phyloP scores from a whole-genome alignment of 2,797 vertebrate genomes.

The Rhadinocentrus ornatus region DNA sequence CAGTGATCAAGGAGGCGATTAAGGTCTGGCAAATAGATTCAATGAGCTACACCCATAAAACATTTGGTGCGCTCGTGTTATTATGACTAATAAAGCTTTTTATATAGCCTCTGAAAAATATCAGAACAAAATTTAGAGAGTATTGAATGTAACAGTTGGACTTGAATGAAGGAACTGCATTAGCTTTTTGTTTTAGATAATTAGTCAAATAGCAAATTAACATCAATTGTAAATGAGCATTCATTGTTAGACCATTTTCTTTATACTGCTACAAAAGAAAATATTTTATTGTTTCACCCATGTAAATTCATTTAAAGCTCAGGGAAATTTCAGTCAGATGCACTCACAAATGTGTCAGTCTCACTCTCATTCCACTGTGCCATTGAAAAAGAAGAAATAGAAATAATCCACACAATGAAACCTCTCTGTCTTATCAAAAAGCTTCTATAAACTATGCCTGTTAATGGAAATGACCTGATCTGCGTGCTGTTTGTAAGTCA shows the following conservation, averaged over 20 bases:
- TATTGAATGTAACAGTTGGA: slow-evolving; percentile 2
- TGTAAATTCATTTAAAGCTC: background rate
- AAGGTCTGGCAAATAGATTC: slow-evolving; percentile 28
- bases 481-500: slow-evolving; percentile 22
- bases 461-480: background rate
- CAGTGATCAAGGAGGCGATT: slow-evolving; percentile 24
- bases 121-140: slow-evolving; percentile 24
- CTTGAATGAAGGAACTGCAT: background rate
- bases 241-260: background rate
- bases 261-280: background rate
- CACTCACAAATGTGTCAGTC: background rate
- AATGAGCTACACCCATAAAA: slow-evolving; percentile 27
- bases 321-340: slow-evolving; percentile 4
- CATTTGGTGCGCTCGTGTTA: background rate
- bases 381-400: background rate
- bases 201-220: background rate
- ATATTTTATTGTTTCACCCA: background rate
- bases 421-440: background rate
- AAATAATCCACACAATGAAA: background rate
- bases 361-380: background rate
- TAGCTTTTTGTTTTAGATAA: slow-evolving; percentile 8
- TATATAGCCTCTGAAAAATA: slow-evolving; percentile 24
- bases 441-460: background rate
- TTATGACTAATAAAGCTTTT: slow-evolving; percentile 24
- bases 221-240: background rate